Percentiles rank a stretch among this genome's conserved stretches.
These are phyloP conservation scores for Garra rufa DNA, from an alignment of 2,113 vertebrate species.

Conservation along the genomic window DNA sequence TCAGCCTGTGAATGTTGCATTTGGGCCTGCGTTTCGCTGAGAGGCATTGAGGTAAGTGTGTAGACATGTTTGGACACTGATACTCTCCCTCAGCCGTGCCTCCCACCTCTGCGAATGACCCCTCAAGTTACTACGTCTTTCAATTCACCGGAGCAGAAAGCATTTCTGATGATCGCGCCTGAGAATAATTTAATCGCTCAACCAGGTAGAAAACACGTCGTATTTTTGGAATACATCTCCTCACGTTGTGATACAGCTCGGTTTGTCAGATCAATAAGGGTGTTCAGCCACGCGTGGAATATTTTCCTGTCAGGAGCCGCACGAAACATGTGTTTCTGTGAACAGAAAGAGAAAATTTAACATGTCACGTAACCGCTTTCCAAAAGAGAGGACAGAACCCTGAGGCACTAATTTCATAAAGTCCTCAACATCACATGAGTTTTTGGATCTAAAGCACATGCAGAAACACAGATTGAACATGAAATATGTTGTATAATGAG, in stretches of 20 bases:
- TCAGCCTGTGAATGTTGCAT: constrained; percentile 49
- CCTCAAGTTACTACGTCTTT: neutral
- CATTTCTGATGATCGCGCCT: neutral
- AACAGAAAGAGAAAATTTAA: constrained; percentile 27
- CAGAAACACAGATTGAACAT: constrained; percentile 18
- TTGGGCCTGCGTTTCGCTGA: constrained; percentile 39
- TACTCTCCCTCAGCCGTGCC: constrained; percentile 7
- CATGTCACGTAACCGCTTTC: neutral
- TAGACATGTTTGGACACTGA: constrained; percentile 40
- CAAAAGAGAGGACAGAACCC: constrained; percentile 14
- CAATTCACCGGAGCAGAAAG: constrained; percentile 17
- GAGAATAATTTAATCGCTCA: constrained; percentile 2
- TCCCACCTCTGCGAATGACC: constrained; percentile 30
- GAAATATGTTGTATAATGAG: constrained; percentile 13
- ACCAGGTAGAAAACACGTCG: constrained; percentile 25
- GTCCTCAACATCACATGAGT: neutral
- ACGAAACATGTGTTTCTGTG: constrained; percentile 27
- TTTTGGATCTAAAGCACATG: neutral
- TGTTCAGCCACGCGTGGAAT: constrained; percentile 2
- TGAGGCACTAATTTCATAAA: neutral
- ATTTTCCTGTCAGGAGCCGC: constrained; percentile 15
- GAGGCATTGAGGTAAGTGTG: constrained; percentile 15
- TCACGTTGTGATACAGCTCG: neutral
- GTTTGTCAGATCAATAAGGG: constrained; percentile 14
- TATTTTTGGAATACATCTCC: neutral